Evolutionary conservation across 2,888 invertebrate genomes (phyloP).

Genomic region (Neoscelio sp.): DNA sequence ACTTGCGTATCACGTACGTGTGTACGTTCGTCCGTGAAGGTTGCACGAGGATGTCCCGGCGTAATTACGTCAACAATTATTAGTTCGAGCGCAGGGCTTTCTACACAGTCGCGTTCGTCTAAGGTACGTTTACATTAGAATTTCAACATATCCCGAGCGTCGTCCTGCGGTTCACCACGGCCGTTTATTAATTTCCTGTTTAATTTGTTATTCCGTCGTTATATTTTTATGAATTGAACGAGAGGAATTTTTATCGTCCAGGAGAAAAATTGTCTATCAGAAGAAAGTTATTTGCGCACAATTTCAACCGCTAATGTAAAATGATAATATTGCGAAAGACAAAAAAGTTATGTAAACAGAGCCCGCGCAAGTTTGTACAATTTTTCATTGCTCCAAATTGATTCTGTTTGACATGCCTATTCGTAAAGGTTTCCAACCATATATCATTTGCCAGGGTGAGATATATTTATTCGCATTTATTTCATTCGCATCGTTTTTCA

Average conservation of each 20-base stretch:
- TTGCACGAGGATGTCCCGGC: conserved; percentile 37
- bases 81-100: conserved; percentile 46
- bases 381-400: conserved; percentile 38
- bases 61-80: conserved; percentile 58
- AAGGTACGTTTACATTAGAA: conserved; percentile 28
- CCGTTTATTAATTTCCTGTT: conserved; percentile 58
- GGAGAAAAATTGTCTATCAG: conserved; percentile 9
- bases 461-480: conserved; percentile 44
- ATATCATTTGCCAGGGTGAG: conserved; percentile 15
- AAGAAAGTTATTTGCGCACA: conserved; percentile 21
- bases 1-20: conserved; percentile 10
- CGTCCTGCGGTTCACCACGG: conserved; percentile 37
- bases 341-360: too few relatives aligned
- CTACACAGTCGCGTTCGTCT: conserved; percentile 24
- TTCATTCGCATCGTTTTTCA: conserved; percentile 53
- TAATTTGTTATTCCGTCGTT: conserved; percentile 38
- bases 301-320: too few relatives aligned
- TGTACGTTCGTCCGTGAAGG: conserved; percentile 16
- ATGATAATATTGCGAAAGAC: too few relatives aligned
- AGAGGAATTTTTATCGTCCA: conserved; percentile 12
- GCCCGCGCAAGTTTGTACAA: neutral
- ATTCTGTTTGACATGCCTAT: conserved; percentile 12
- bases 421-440: conserved; percentile 12
- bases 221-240: conserved; percentile 46
- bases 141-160: conserved; percentile 51